Conservation (phyloP, 1,140 invertebrate species). For the Acromyrmex echinatior region DNA sequence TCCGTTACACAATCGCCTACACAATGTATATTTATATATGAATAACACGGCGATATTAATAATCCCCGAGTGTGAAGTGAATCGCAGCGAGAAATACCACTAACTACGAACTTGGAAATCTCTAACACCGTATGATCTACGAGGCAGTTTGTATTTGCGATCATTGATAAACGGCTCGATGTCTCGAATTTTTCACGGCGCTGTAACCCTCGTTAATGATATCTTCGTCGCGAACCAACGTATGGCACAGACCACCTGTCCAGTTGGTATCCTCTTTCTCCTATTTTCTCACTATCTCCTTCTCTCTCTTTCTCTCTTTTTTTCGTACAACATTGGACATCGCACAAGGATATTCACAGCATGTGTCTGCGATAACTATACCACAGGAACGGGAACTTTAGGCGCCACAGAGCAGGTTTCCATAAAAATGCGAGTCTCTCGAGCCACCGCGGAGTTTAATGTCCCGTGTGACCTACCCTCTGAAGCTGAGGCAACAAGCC, state of each 20-base stretch:
- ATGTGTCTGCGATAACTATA: slow-evolving; percentile 63
- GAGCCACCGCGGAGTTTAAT: slow-evolving; percentile 77
- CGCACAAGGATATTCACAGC: slow-evolving; percentile 67
- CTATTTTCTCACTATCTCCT: slow-evolving; percentile 13
- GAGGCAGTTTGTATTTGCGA: slow-evolving; percentile 55
- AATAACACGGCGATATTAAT: slow-evolving; percentile 12
- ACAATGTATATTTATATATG: slow-evolving; percentile 3
- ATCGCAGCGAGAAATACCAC: neutral
- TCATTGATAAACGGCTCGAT: slow-evolving; percentile 70
- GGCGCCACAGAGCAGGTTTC: slow-evolving; percentile 80
- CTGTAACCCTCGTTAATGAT: slow-evolving; percentile 72
- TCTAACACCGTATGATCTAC: slow-evolving; percentile 59
- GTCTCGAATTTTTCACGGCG: slow-evolving; percentile 71
- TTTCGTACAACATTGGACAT: slow-evolving; percentile 37
- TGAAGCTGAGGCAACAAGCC: slow-evolving; percentile 73
- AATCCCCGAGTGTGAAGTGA: neutral
- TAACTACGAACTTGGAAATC: slow-evolving; percentile 36
- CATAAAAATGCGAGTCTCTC: slow-evolving; percentile 78
- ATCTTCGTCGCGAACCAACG: slow-evolving; percentile 67
- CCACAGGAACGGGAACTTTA: slow-evolving; percentile 71
- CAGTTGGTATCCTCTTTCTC: slow-evolving; percentile 44
- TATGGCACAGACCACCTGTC: slow-evolving; percentile 75
- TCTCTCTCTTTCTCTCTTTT: slow-evolving; percentile 49
- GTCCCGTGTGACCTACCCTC: slow-evolving; percentile 75
- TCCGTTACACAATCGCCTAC: neutral